These are phyloP conservation scores for Ctenosaura bakeri DNA, from an alignment of 2,797 vertebrate genomes.

Conservation along the genomic window DNA sequence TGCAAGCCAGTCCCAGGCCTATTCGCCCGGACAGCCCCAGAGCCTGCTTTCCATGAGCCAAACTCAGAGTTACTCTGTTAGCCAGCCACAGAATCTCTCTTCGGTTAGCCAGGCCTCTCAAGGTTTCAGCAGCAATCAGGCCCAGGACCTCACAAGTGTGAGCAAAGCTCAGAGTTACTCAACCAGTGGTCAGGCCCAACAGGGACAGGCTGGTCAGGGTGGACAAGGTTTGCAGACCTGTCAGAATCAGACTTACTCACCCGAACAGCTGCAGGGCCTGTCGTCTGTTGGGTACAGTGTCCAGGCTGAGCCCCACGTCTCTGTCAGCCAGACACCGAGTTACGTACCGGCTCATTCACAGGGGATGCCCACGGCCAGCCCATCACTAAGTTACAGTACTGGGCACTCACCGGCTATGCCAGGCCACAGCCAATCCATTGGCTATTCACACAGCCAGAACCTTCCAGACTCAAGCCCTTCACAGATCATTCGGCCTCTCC, in stretches of 20 bases:
- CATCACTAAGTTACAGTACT: conserved; percentile 90
- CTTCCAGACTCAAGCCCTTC: conserved; percentile 90
- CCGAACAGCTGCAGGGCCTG: conserved; percentile 79
- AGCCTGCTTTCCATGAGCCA: conserved; percentile 68
- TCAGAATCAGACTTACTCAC: conserved; percentile 79
- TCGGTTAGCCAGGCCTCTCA: conserved; percentile 80
- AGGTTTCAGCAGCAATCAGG: conserved; percentile 90
- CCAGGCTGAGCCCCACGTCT: conserved; percentile 73
- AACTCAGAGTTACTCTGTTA: conserved; percentile 56
- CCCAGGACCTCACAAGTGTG: conserved; percentile 89
- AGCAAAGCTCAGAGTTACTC: conserved; percentile 79
- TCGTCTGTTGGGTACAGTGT: conserved; percentile 77
- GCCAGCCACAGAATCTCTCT: conserved; percentile 83
- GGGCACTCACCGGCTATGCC: conserved; percentile 94
- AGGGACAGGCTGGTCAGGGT: conserved; percentile 48
- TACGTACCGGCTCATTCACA: conserved; percentile 80
- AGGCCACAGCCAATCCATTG: conserved; percentile 84
- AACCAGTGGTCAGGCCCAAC: conserved; percentile 51
- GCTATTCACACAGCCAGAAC: conserved; percentile 72
- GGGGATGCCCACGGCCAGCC: conserved; percentile 87
- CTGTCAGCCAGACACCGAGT: conserved; percentile 41
- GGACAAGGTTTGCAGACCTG: conserved; percentile 73
- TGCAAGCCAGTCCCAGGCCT: conserved; percentile 83
- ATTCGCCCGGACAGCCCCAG: conserved; percentile 78
- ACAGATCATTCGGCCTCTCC: conserved; percentile 91